phyloP scores from a whole-genome alignment of 1,140 invertebrate genomes.

The Leptopilina clavipes region DNA sequence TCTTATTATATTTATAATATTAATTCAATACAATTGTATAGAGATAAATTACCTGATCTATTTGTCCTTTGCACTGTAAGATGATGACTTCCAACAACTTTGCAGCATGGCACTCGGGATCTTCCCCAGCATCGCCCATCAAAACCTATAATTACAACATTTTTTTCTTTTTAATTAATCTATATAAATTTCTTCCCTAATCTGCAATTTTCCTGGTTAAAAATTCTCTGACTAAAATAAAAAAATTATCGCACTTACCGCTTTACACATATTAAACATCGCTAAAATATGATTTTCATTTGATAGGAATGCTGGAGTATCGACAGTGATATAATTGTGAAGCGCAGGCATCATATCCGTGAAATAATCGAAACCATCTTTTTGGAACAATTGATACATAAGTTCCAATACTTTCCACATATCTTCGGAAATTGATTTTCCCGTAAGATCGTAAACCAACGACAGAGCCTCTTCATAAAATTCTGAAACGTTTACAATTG shows the following conservation, averaged over 20 bases:
- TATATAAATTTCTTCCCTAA: too few relatives aligned
- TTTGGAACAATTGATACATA: conserved; percentile 92
- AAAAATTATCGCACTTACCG: too few relatives aligned
- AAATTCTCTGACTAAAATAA: too few relatives aligned
- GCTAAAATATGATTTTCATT: conserved; percentile 92
- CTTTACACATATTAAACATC: conserved; percentile 97
- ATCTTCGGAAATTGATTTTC: conserved; percentile 89
- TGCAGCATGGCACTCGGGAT: conserved; percentile 96
- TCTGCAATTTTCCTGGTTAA: too few relatives aligned
- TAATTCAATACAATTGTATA: not conserved
- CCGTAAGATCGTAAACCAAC: conserved; percentile 93
- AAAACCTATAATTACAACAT: conserved; percentile 77
- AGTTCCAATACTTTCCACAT: conserved; percentile 98
- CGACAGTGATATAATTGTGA: conserved; percentile 98
- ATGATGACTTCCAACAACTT: conserved; percentile 98
- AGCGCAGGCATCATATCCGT: conserved; percentile 99
- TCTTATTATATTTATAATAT: not conserved
- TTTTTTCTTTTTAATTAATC: too few relatives aligned
- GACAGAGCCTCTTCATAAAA: conserved; percentile 98
- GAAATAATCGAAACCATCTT: conserved; percentile 97
- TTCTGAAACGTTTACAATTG: conserved; percentile 77
- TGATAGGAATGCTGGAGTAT: conserved; percentile 93
- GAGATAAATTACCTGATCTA: conserved; percentile 79
- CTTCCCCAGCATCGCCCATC: conserved; percentile 90
- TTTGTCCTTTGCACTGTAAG: conserved; percentile 92